phyloP scores from a whole-genome alignment of 2,888 invertebrate species.

The Yponomeuta malinellus region DNA sequence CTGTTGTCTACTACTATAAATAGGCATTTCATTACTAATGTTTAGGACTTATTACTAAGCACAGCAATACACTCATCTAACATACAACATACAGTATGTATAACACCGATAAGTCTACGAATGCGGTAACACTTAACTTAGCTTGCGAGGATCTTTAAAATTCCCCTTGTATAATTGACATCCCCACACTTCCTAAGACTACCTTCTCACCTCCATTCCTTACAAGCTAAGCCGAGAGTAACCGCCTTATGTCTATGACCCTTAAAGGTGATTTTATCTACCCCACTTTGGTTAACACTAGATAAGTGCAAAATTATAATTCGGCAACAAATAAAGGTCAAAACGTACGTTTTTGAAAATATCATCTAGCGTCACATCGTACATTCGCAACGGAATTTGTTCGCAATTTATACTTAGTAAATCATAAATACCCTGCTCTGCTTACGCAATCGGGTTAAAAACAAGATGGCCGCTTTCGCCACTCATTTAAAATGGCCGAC shows the following conservation, averaged over 20 bases:
- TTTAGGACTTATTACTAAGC: not conserved
- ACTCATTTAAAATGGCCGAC: too few relatives aligned
- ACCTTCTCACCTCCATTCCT: too few relatives aligned
- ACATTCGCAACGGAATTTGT: not conserved
- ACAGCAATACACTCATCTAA: constrained; percentile 1
- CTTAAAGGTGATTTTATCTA: too few relatives aligned
- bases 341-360: not conserved
- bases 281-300: too few relatives aligned
- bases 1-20: not conserved
- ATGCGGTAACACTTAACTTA: not conserved
- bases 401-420: not conserved
- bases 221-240: too few relatives aligned
- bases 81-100: not conserved
- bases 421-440: not conserved
- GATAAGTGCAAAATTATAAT: not conserved
- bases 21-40: not conserved
- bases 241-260: too few relatives aligned
- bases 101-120: not conserved
- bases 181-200: too few relatives aligned
- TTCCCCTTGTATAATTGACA: too few relatives aligned
- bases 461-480: too few relatives aligned
- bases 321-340: not conserved
- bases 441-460: too few relatives aligned
- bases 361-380: not conserved
- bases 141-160: too few relatives aligned